Evolutionary conservation across 2,888 invertebrate genomes (phyloP).

Genomic region (Celastrina argiolus): DNA sequence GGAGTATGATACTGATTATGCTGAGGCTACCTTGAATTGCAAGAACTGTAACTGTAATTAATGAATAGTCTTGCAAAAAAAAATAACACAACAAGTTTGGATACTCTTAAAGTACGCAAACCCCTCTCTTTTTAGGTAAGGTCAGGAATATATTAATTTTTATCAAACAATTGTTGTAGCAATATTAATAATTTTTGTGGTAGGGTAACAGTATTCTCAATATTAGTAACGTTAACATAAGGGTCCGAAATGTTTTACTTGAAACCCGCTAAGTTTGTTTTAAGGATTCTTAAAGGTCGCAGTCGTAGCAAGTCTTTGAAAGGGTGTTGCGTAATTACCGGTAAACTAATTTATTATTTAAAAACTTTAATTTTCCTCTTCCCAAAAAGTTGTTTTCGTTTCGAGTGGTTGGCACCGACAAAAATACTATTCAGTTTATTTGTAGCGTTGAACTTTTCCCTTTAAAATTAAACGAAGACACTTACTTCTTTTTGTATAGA

Average conservation of each 20-base stretch:
- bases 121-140: background rate
- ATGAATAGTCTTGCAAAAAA: background rate
- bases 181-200: background rate
- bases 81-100: background rate
- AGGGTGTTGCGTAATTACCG: background rate
- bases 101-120: background rate
- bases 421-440: background rate
- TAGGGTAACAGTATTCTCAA: background rate
- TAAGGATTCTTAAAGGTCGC: too few species aligned
- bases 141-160: background rate
- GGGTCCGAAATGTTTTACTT: background rate
- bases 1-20: background rate
- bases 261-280: slow-evolving; percentile 2
- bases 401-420: too few species aligned
- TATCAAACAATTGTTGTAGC: background rate
- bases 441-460: background rate
- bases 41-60: background rate
- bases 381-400: background rate
- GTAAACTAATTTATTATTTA: too few species aligned
- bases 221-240: background rate
- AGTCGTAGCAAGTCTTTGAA: too few species aligned
- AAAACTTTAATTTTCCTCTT: background rate
- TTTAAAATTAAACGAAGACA: background rate
- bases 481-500: background rate
- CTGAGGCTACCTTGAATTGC: background rate